Evolutionary conservation across 2,888 invertebrate genomes (phyloP).

Genomic region (Diarsia rubi): DNA sequence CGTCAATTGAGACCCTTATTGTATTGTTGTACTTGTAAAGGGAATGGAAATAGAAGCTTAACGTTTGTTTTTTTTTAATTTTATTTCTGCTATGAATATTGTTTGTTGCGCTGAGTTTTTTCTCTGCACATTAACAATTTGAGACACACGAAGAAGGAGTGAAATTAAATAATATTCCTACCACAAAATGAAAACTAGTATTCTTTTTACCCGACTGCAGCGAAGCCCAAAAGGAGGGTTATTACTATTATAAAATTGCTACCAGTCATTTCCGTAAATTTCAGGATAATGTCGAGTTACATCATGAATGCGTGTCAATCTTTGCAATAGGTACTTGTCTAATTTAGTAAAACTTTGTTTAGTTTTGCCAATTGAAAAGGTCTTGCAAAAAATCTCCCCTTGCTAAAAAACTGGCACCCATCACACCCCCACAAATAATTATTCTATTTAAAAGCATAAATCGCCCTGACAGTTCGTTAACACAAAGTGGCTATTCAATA

Average conservation of each 20-base stretch:
- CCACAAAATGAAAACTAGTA: not conserved
- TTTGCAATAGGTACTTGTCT: not conserved
- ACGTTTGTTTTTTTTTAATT: slow-evolving; percentile 3
- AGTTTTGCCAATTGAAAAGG: not conserved
- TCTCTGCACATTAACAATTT: too few relatives aligned
- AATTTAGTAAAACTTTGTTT: not conserved
- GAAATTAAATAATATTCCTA: too few relatives aligned
- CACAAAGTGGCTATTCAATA: slow-evolving; percentile 78
- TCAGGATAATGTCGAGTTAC: not conserved
- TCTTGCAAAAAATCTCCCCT: slow-evolving; percentile 3
- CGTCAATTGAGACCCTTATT: slow-evolving; percentile 64
- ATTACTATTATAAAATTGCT: not conserved
- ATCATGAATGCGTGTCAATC: not conserved
- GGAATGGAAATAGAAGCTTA: slow-evolving; percentile 49
- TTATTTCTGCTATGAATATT: not conserved
- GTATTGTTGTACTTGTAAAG: slow-evolving; percentile 57
- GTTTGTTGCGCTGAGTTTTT: not conserved
- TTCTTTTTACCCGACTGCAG: too few relatives aligned
- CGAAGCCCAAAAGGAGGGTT: too few relatives aligned
- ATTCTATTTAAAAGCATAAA: slow-evolving; percentile 58
- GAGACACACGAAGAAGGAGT: too few relatives aligned
- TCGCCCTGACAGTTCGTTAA: slow-evolving; percentile 59
- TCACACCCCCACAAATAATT: slow-evolving; percentile 29
- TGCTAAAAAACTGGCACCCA: slow-evolving; percentile 4
- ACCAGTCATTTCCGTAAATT: not conserved